Base-by-base conservation (phyloP, 2,113 vertebrate genomes). In the Strigops habroptila region DNA sequence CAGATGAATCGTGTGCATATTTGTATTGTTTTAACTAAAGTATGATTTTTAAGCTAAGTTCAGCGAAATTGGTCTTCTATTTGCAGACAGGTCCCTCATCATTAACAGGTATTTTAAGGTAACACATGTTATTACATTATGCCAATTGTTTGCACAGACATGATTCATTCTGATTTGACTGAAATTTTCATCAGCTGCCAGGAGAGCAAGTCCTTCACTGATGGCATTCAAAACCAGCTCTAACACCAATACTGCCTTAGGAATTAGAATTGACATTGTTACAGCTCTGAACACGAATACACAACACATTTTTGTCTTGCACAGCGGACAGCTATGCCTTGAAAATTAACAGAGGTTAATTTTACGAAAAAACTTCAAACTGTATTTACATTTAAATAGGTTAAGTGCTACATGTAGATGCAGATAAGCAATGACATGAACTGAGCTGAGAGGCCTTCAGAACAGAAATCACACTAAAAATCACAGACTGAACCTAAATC, bases 171-270 rank as follows among this genome's bases (percentile, higher is more conserved):
- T 81, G 64, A 86, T 90, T 65, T 92, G 53, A 77, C 37, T 82
- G 71, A 93, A 85, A 84, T 52, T 82, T 94, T 84, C 71, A 79
- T 89, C 65, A 78, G 46, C 70, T 91, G 74, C 70, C 70, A 79
- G 75, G 33, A 95, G 30, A 93, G 12, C 23, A 68, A 62, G 33
- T 88, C 39, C 70, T 84, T 80, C 49, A 39, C 44, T 84, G 28
- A 33, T 63, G 44, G 33, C 59, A 71, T 88, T 92, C 67, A 95
- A 88, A 92, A 68, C 48, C 31, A 82, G 31, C 39, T 75, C 82
- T 68, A 92, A 79, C 30, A 46, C 11, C 22, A 6, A 4, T 76
- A 25, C 44, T 77, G 33, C 53, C 39, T 27, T 73, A 52, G n/a
- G 46, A 91, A 93, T 79, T 64, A 55, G 48, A 90, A 69, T 28